Evolutionary conservation across 2,888 invertebrate species (phyloP), one percentile per base, ranked within the genome.

Genomic region (Pomacea canaliculata): DNA sequence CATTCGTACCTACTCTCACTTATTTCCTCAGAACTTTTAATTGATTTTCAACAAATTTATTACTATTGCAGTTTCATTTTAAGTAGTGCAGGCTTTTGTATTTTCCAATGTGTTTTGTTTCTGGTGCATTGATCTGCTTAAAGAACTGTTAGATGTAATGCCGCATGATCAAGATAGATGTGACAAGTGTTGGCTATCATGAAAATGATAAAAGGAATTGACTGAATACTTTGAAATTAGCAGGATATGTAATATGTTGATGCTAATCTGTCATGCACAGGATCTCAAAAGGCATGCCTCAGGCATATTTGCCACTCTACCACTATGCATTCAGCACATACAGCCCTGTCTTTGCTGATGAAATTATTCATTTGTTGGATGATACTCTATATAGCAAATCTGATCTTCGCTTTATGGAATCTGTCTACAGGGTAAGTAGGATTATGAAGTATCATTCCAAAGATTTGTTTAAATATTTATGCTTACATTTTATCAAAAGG

Each of bases 371-470:
- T 13, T 80, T 83, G 5, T 82, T 83, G 56, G 86, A 85, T 75
- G 84, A 87, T 65, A 87, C 87, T 70, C 78, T 90, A 48, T 87
- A 77, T 80, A 89, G 88, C 5, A 89, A 89, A 67, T 83, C 87
- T 63, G 90, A 89, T 81, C 79, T 85, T 27, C 81, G 87, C 12
- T 90, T 90, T 76, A 86, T 90, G 76, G 89, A 90, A 73, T 83
- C 84, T 9, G 83, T 88, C 46, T 90, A 89, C 77, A 88, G 86
- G 85, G 89, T 89, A 69, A 70, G 68, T 27, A 13, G 12, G 63
- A 19, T 23, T 63, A 16, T 63, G 19, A 63, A 23, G 19, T 60
- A 60, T 60, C 18, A 60, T 60, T 60, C 16, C 66, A n/a, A 16
- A 4, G 3, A 18, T 66, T 23, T 23, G 27, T 23, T 66, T 19